Conservation (phyloP, 2,113 vertebrate species). For the Hyperopisus bebe region DNA sequence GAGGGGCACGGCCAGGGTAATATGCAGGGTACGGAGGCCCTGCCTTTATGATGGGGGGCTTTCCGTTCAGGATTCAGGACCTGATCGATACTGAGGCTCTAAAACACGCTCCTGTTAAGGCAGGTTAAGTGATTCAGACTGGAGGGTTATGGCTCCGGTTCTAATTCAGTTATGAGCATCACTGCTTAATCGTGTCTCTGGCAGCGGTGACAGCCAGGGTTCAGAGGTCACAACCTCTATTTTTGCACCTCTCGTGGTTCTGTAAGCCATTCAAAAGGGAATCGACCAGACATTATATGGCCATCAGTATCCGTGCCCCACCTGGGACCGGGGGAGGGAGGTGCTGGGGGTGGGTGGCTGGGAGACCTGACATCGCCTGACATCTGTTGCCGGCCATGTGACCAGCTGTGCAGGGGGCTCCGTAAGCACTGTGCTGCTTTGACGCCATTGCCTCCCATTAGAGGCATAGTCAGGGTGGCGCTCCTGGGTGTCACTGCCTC, state of each 20-base stretch:
- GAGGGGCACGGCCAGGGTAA: neutral
- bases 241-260: neutral
- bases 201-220: neutral
- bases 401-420: neutral
- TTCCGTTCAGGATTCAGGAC: neutral
- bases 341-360: neutral
- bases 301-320: neutral
- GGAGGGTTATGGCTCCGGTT: neutral
- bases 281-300: neutral
- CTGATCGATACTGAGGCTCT: neutral
- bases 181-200: neutral
- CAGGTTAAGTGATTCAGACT: neutral
- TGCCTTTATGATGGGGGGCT: neutral
- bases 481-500: constrained; percentile 32
- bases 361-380: neutral
- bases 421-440: neutral
- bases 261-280: neutral
- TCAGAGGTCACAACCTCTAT: neutral
- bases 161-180: neutral
- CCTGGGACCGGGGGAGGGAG: neutral
- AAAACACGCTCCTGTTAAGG: neutral
- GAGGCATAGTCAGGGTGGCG: constrained; percentile 64
- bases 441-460: constrained; percentile 49
- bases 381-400: neutral
- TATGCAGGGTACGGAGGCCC: constrained; percentile 13